Evolutionary conservation across 2,113 vertebrate genomes (phyloP), one percentile per base, ranked within the genome.

Genomic region (Caranx ignobilis): DNA sequence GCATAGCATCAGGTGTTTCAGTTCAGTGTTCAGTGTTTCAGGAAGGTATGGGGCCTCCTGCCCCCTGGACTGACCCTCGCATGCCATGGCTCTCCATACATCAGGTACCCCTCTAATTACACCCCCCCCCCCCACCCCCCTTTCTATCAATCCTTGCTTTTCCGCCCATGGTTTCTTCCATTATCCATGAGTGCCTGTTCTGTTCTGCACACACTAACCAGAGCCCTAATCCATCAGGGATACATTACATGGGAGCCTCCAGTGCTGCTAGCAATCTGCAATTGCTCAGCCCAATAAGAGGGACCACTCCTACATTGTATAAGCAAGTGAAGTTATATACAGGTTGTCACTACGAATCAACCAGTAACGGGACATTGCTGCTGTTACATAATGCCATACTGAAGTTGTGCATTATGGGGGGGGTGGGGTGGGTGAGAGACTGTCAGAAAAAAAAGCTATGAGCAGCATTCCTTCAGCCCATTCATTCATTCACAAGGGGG

Each of bases 71-170:
- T 89, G 88, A 90, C 86, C 91, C 79, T 78, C 7, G 52, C 87
- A 89, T 89, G 87, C 87, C 90, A 72, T 2, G 67, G 69, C 79
- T 89, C 82, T 86, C 73, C 69, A 84, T 84, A 91, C 81, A 91
- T 86, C 85, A 92, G 88, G 87, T 91, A 89, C 78, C 88, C 81
- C 84, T 81, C 87, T 92, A 92, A 92, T 91, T 87, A 90, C 79
- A 70, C 86, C 18, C 2, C 60, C 55, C 67, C 74, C 66, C 57
- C 31, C 54, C 70, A 35, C 35, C 21, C 39, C 26, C 11, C 61
- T 39, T 69, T 2, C 41, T 35, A 76, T 67, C 80, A 83, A 70
- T 83, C 72, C 74, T n/a, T 81, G 84, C 84, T 64, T 89, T 89
- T 88, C 87, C 68, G 79, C 71, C 67, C 81, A 83, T 65, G 83